A percentile compares a stretch with the other conserved stretches of the same genome.
Evolutionary conservation across 2,113 vertebrate genomes (phyloP).

Genomic region (Triplophysa siluroides): DNA sequence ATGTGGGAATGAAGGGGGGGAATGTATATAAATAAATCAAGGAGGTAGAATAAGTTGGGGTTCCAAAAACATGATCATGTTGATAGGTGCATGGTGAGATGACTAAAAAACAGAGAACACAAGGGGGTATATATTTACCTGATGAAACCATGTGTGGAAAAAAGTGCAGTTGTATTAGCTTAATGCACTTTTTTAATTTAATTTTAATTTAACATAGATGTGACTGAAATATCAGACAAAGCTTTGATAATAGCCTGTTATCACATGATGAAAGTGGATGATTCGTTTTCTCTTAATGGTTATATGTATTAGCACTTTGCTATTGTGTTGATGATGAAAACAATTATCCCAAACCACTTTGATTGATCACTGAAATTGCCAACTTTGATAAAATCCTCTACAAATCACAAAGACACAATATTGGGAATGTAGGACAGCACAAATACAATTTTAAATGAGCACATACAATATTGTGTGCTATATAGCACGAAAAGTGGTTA

Average conservation of each 20-base stretch:
- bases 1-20: background rate
- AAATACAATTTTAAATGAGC: no score
- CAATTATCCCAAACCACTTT: background rate
- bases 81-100: constrained; percentile 46
- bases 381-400: background rate
- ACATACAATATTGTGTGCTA: no score
- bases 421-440: background rate
- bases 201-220: background rate
- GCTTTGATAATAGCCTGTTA: background rate
- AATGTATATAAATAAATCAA: constrained; percentile 39
- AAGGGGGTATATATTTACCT: background rate
- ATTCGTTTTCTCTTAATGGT: background rate
- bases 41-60: constrained; percentile 65
- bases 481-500: no score
- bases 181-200: no score
- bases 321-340: constrained; percentile 26
- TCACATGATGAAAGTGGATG: constrained; percentile 1
- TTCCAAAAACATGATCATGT: constrained; percentile 56
- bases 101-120: constrained; percentile 7
- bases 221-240: background rate
- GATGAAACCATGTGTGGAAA: no score
- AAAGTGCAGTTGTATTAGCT: no score
- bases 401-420: background rate
- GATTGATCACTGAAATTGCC: constrained; percentile 21
- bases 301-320: constrained; percentile 12